Evolutionary conservation across 2,888 invertebrate species (phyloP).

Genomic region (Phortica magna): DNA sequence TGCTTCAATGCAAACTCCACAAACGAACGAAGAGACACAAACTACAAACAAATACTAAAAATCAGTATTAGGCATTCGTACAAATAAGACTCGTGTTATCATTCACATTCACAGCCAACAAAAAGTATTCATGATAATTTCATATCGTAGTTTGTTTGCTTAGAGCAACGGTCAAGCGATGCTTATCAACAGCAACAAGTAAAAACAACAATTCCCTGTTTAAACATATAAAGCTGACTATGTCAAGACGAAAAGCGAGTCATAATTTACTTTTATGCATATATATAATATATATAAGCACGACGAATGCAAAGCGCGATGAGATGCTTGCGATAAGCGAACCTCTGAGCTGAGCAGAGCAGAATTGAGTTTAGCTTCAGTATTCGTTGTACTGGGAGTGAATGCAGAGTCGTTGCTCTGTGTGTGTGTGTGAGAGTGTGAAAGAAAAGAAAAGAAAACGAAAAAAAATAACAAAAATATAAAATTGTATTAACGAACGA

Average conservation of each 20-base stretch:
- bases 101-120: too few species aligned
- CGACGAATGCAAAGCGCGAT: background rate
- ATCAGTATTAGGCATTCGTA: too few species aligned
- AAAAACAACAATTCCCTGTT: background rate
- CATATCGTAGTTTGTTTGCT: too few species aligned
- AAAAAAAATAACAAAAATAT: slow-evolving; percentile 1
- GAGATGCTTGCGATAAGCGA: too few species aligned
- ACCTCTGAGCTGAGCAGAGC: background rate
- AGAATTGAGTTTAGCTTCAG: slow-evolving; percentile 34
- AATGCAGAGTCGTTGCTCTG: background rate
- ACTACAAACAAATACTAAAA: too few species aligned
- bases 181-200: background rate
- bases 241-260: background rate
- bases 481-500: background rate
- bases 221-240: background rate
- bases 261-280: background rate
- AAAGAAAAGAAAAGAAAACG: background rate
- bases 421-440: background rate
- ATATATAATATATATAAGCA: background rate
- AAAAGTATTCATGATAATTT: too few species aligned
- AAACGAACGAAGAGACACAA: too few species aligned
- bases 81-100: too few species aligned
- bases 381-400: slow-evolving; percentile 10
- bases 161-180: background rate
- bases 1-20: too few species aligned